phyloP scores from a whole-genome alignment of 2,797 vertebrate genomes.

The Chrosomus eos region DNA sequence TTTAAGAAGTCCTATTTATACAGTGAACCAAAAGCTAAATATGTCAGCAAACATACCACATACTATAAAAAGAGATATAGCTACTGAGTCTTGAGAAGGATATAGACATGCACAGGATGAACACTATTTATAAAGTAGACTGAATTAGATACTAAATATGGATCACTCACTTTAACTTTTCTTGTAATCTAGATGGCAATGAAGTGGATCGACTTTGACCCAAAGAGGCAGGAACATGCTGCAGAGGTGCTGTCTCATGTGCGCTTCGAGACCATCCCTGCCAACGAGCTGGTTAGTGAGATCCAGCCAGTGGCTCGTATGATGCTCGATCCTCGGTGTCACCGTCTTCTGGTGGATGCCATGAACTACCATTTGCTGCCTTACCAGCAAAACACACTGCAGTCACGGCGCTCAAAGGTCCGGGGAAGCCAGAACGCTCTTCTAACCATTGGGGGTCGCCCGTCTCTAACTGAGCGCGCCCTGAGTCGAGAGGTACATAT shows the following conservation, averaged over 20 bases:
- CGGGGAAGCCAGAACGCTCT: slow-evolving; percentile 81
- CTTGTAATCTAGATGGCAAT: slow-evolving; percentile 73
- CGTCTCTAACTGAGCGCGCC: slow-evolving; percentile 82
- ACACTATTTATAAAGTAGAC: slow-evolving; percentile 44
- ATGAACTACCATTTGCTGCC: slow-evolving; percentile 92
- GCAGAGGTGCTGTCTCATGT: slow-evolving; percentile 82
- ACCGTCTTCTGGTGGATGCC: slow-evolving; percentile 85
- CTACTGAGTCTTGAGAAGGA: not conserved
- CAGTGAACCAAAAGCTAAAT: slow-evolving; percentile 33
- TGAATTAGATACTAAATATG: slow-evolving; percentile 31
- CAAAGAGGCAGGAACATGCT: slow-evolving; percentile 75
- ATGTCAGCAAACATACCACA: slow-evolving; percentile 31
- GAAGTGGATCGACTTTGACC: slow-evolving; percentile 87
- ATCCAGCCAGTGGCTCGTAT: slow-evolving; percentile 85
- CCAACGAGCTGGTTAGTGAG: slow-evolving; percentile 84
- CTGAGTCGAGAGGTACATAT: slow-evolving; percentile 81
- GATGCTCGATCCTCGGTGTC: slow-evolving; percentile 86
- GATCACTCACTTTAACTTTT: slow-evolving; percentile 29
- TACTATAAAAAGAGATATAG: slow-evolving; percentile 45
- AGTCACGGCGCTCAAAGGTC: slow-evolving; percentile 82
- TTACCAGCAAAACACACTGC: slow-evolving; percentile 85
- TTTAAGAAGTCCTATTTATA: slow-evolving; percentile 29
- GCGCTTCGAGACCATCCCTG: slow-evolving; percentile 84
- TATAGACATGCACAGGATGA: slow-evolving; percentile 28
- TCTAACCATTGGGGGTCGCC: slow-evolving; percentile 80